Conservation (phyloP, 2,888 invertebrate genomes). For the Apamea sordens region DNA sequence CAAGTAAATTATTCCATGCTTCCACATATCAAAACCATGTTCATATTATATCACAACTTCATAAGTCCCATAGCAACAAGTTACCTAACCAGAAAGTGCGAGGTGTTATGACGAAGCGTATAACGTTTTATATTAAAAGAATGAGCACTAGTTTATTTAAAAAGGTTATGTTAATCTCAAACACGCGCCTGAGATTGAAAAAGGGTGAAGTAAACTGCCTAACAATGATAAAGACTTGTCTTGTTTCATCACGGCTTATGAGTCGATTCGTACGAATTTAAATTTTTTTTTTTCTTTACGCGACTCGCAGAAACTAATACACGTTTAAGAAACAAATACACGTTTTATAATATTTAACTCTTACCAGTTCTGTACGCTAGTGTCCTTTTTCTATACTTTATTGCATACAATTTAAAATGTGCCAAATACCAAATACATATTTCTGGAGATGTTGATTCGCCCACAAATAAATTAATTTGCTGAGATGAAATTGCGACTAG, state of each 20-base stretch:
- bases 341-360: too few species aligned
- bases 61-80: slow-evolving; percentile 47
- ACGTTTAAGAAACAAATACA: too few species aligned
- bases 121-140: slow-evolving; percentile 50
- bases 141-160: slow-evolving; percentile 27
- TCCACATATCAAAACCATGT: background rate
- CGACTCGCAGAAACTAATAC: too few species aligned
- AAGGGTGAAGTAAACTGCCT: background rate
- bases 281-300: too few species aligned
- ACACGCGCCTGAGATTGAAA: slow-evolving; percentile 22
- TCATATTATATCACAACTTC: slow-evolving; percentile 27
- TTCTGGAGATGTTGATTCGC: too few species aligned
- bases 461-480: too few species aligned
- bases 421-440: too few species aligned
- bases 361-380: too few species aligned
- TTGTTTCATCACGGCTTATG: background rate
- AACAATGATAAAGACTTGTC: background rate
- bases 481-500: too few species aligned
- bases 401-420: too few species aligned
- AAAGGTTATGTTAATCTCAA: slow-evolving; percentile 32
- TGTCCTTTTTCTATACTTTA: too few species aligned
- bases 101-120: slow-evolving; percentile 51
- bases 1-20: background rate
- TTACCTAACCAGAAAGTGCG: slow-evolving; percentile 41
- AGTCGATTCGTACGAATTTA: background rate